Conservation (phyloP, 2,888 invertebrate genomes). For the Apocheima hispidaria region DNA sequence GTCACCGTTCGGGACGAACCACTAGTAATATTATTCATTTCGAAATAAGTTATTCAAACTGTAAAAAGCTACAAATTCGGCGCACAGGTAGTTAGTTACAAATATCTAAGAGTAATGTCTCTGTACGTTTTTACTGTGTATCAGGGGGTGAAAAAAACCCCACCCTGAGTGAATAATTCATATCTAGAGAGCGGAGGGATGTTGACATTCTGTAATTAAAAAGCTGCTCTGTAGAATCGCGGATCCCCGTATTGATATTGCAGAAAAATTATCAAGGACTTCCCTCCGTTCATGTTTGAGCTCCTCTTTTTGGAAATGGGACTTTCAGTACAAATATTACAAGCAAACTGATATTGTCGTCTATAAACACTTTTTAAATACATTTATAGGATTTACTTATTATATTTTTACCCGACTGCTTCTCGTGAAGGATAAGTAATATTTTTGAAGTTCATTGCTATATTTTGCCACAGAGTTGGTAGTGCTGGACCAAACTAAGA, state of each 20-base stretch:
- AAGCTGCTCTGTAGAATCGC: slow-evolving; percentile 58
- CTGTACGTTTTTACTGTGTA: not conserved
- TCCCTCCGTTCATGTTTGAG: slow-evolving; percentile 9
- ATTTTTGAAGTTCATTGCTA: too few relatives aligned
- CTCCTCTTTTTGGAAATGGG: not conserved
- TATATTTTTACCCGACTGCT: too few relatives aligned
- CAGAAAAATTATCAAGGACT: slow-evolving; percentile 52
- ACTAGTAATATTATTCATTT: too few relatives aligned
- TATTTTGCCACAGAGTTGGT: too few relatives aligned
- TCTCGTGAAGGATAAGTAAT: too few relatives aligned
- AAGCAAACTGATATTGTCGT: not conserved
- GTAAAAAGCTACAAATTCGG: not conserved
- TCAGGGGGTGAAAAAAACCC: slow-evolving; percentile 27
- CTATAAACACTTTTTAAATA: not conserved
- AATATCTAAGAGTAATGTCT: not conserved
- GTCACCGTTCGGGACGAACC: too few relatives aligned
- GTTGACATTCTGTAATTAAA: slow-evolving; percentile 80
- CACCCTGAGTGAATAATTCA: slow-evolving; percentile 71
- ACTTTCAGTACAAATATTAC: not conserved
- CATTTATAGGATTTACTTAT: not conserved
- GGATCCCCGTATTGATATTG: slow-evolving; percentile 56
- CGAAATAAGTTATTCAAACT: not conserved
- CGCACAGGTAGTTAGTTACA: not conserved
- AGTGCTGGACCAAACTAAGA: too few relatives aligned
- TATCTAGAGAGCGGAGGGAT: slow-evolving; percentile 49